phyloP scores from a whole-genome alignment of 1,140 invertebrate genomes.

The Phenacoccus solenopsis region DNA sequence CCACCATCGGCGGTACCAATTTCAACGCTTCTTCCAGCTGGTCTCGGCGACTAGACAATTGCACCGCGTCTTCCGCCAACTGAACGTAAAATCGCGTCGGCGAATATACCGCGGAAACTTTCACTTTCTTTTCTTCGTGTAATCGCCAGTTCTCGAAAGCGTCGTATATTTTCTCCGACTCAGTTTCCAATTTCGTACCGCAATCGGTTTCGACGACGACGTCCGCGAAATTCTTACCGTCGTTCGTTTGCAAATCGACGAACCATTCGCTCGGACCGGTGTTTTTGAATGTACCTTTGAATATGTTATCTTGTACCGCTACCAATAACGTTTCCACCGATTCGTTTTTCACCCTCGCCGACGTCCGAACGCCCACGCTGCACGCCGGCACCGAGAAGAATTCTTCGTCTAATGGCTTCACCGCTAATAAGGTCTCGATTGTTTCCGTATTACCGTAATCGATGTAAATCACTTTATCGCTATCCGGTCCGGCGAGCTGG shows the following conservation, averaged over 20 bases:
- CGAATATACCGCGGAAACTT: background rate
- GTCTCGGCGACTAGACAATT: slow-evolving; percentile 12
- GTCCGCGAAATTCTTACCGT: slow-evolving; percentile 20
- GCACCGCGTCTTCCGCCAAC: background rate
- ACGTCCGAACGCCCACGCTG: slow-evolving; percentile 42
- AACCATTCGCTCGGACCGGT: slow-evolving; percentile 29
- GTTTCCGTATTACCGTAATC: slow-evolving; percentile 71
- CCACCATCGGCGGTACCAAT: background rate
- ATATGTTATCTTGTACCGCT: slow-evolving; percentile 42
- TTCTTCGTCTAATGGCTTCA: slow-evolving; percentile 42
- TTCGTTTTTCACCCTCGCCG: slow-evolving; percentile 48
- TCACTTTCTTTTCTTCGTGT: background rate
- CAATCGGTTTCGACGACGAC: slow-evolving; percentile 21
- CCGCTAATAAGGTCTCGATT: slow-evolving; percentile 33
- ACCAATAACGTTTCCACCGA: slow-evolving; percentile 51
- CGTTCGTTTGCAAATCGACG: slow-evolving; percentile 31
- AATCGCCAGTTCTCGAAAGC: background rate
- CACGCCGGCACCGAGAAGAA: slow-evolving; percentile 33
- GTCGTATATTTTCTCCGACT: slow-evolving; percentile 28
- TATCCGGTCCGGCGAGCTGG: background rate
- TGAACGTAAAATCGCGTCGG: slow-evolving; percentile 21
- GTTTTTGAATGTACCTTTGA: slow-evolving; percentile 40
- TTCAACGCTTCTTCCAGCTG: slow-evolving; percentile 1
- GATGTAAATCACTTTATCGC: slow-evolving; percentile 54
- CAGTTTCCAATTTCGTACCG: background rate